These are phyloP conservation scores for Drosophila persimilis DNA, from an alignment of 1,140 invertebrate species.

Conservation along the genomic window DNA sequence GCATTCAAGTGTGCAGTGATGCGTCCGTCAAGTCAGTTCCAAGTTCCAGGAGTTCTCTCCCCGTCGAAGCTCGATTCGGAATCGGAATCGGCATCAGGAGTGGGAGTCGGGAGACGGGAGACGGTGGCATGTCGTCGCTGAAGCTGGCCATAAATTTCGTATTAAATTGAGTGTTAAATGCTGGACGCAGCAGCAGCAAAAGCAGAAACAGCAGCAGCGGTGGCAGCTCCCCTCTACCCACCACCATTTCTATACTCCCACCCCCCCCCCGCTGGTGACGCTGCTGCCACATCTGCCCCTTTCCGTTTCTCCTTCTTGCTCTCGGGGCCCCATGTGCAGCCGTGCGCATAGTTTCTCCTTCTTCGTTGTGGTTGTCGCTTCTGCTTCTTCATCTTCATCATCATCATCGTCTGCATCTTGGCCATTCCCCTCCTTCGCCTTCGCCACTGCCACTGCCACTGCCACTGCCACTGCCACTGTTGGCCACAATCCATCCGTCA, in stretches of 20 bases:
- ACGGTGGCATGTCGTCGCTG: constrained; percentile 68
- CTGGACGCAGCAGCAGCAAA: constrained; percentile 65
- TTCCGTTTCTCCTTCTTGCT: constrained; percentile 21
- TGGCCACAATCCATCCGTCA: constrained; percentile 70
- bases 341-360: constrained; percentile 55
- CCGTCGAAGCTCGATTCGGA: neutral
- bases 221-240: constrained; percentile 1
- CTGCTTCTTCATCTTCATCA: no score
- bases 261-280: no score
- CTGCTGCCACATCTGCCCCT: constrained; percentile 16
- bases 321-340: constrained; percentile 54
- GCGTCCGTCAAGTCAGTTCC: constrained; percentile 37
- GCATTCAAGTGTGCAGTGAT: constrained; percentile 64
- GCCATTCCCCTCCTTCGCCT: neutral
- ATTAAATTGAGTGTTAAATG: constrained; percentile 82
- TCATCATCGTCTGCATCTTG: constrained; percentile 12
- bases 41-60: neutral
- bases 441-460: neutral
- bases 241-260: no score
- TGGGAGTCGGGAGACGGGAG: neutral
- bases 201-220: constrained; percentile 36
- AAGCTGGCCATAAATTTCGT: constrained; percentile 79
- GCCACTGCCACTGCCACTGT: constrained; percentile 9
- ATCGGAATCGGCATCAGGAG: no score
- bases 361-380: neutral